Evolutionary conservation across 2,113 vertebrate species (phyloP).

Genomic region (Heliornis fulica): DNA sequence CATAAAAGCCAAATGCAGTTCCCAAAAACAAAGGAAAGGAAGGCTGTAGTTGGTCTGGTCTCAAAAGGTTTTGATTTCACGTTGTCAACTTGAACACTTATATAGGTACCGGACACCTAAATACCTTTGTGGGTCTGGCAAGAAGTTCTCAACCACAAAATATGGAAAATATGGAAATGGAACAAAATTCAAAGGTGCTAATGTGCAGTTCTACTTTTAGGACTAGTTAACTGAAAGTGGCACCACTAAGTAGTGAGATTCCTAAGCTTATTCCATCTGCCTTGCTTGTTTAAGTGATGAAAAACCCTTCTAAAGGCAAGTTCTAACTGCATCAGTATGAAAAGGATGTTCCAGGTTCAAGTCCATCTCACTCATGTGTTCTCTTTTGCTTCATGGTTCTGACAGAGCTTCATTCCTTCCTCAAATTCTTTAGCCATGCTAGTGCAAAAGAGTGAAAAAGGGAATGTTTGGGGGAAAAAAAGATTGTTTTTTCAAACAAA

Average conservation of each 20-base stretch:
- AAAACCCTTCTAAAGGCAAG: background rate
- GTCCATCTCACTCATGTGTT: background rate
- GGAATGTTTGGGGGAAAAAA: background rate
- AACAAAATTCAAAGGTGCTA: conserved; percentile 14
- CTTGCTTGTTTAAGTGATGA: conserved; percentile 15
- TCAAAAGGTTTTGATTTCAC: conserved; percentile 27
- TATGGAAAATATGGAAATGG: background rate
- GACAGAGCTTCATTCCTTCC: background rate
- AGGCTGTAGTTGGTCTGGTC: background rate
- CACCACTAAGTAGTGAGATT: conserved; percentile 15
- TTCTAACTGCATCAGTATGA: background rate
- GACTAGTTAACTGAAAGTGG: conserved; percentile 34
- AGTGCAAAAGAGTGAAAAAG: background rate
- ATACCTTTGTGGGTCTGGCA: conserved; percentile 52
- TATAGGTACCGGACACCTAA: background rate
- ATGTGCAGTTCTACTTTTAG: conserved; percentile 23
- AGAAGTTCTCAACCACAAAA: conserved; percentile 3
- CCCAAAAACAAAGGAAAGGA: conserved; percentile 23
- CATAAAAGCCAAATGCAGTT: conserved; percentile 23
- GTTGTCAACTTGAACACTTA: background rate
- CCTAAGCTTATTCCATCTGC: conserved; percentile 10
- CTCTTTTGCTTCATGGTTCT: background rate
- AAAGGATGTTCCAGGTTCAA: conserved; percentile 27
- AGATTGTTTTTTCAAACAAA: background rate
- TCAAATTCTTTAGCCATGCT: background rate